Evolutionary conservation across 1,140 invertebrate species (phyloP).

Genomic region (Rhyzopertha dominica): DNA sequence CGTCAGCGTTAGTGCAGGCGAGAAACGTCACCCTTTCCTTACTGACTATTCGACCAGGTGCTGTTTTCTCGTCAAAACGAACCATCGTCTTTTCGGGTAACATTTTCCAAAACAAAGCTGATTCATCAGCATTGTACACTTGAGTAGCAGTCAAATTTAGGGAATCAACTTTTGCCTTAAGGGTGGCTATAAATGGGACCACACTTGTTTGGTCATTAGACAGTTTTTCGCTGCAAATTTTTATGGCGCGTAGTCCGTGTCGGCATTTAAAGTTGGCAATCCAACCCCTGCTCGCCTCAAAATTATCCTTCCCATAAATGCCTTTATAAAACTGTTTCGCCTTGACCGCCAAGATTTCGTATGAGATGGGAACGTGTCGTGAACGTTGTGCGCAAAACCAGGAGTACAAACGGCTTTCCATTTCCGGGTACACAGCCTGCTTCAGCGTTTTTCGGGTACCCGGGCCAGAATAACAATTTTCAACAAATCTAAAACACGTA

Average conservation of each 20-base stretch:
- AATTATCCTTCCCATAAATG: conserved; percentile 16
- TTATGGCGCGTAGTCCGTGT: conserved; percentile 12
- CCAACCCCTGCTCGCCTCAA: conserved; percentile 11
- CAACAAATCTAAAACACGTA: no score
- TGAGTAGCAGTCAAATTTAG: conserved; percentile 15
- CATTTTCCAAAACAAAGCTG: conserved; percentile 41
- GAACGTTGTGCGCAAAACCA: no score
- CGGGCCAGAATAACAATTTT: no score
- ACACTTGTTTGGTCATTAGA: conserved; percentile 21
- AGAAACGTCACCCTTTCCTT: conserved; percentile 43
- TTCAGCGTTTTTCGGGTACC: no score
- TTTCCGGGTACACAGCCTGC: no score
- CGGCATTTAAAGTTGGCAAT: conserved; percentile 26
- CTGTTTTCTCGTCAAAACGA: conserved; percentile 33
- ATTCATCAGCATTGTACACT: conserved; percentile 46
- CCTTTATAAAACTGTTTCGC: neutral
- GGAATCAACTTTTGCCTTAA: conserved; percentile 4
- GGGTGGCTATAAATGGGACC: conserved; percentile 19
- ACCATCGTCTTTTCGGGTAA: conserved; percentile 39
- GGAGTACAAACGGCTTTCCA: no score
- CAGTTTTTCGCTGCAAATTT: conserved; percentile 9
- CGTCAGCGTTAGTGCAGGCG: conserved; percentile 36
- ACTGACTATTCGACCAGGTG: conserved; percentile 35
- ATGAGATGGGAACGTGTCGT: conserved; percentile 17
- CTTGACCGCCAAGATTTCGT: neutral